Evolutionary conservation across 2,113 vertebrate species (phyloP).

Genomic region (Gallinago jamesoni): DNA sequence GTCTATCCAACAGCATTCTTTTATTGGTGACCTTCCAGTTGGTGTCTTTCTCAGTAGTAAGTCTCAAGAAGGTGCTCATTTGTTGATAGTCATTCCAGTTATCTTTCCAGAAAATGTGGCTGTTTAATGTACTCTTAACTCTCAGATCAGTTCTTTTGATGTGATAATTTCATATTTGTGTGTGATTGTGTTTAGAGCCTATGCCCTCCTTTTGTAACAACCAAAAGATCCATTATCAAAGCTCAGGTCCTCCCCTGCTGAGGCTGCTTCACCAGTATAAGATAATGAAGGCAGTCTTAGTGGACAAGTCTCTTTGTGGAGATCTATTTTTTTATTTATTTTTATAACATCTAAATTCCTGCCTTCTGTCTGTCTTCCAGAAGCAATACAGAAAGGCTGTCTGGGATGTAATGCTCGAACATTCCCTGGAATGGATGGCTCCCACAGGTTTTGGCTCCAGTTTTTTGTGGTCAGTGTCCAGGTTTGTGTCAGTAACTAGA

Average conservation of each 20-base stretch:
- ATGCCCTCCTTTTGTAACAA: not conserved
- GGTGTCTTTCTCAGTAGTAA: not conserved
- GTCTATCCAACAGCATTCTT: not conserved
- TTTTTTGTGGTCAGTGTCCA: not conserved
- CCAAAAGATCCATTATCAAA: not conserved
- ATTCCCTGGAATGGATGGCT: not conserved
- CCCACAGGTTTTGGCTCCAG: not conserved
- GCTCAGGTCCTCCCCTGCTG: not conserved
- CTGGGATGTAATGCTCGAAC: not conserved
- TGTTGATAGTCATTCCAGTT: not conserved
- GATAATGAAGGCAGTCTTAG: not conserved
- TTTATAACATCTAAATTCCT: not conserved
- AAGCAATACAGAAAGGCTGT: not conserved
- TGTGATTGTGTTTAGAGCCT: not conserved
- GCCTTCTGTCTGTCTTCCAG: not conserved
- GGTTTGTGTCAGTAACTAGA: not conserved
- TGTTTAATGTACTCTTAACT: not conserved
- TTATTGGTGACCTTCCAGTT: not conserved
- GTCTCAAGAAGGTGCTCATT: not conserved
- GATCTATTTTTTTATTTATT: not conserved
- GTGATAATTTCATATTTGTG: not conserved
- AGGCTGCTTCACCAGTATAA: not conserved
- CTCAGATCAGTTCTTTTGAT: not conserved
- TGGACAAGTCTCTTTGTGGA: not conserved
- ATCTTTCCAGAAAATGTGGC: not conserved